Percentiles rank a stretch among this genome's conserved stretches.
These are phyloP conservation scores for Labrus mixtus DNA, from an alignment of 2,113 vertebrate genomes.

Conservation along the genomic window DNA sequence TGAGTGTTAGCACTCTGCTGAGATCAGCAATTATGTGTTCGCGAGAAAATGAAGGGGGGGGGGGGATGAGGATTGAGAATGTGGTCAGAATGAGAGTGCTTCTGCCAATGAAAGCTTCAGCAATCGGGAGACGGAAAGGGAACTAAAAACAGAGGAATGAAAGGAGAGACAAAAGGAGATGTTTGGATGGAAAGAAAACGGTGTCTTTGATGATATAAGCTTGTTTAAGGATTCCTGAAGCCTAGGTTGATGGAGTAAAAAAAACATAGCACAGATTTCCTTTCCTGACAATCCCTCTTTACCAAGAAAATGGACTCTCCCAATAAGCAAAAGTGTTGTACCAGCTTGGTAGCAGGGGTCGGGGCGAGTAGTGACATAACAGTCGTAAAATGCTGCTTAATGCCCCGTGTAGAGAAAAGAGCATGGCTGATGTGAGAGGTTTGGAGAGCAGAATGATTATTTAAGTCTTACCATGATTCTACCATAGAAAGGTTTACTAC, in stretches of 20 bases:
- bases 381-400: slow-evolving; percentile 44
- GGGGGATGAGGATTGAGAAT: slow-evolving; percentile 55
- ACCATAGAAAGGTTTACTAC: background rate
- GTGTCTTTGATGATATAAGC: slow-evolving; percentile 7
- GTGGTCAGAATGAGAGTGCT: slow-evolving; percentile 71
- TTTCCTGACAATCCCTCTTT: slow-evolving; percentile 8
- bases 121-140: slow-evolving; percentile 6
- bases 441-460: background rate
- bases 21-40: slow-evolving; percentile 74
- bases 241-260: background rate
- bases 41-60: slow-evolving; percentile 61
- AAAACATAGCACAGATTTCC: background rate
- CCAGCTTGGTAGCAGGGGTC: background rate
- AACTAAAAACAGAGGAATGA: background rate
- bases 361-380: slow-evolving; percentile 13
- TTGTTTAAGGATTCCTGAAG: slow-evolving; percentile 2
- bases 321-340: slow-evolving; percentile 31
- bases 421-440: background rate
- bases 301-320: slow-evolving; percentile 22
- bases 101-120: slow-evolving; percentile 52
- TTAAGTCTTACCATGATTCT: background rate
- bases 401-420: background rate
- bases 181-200: background rate
- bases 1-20: slow-evolving; percentile 77
- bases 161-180: slow-evolving; percentile 15